These are phyloP conservation scores for Phataginus tetradactyla DNA, from an alignment of 2,797 vertebrate species.

Conservation along the genomic window DNA sequence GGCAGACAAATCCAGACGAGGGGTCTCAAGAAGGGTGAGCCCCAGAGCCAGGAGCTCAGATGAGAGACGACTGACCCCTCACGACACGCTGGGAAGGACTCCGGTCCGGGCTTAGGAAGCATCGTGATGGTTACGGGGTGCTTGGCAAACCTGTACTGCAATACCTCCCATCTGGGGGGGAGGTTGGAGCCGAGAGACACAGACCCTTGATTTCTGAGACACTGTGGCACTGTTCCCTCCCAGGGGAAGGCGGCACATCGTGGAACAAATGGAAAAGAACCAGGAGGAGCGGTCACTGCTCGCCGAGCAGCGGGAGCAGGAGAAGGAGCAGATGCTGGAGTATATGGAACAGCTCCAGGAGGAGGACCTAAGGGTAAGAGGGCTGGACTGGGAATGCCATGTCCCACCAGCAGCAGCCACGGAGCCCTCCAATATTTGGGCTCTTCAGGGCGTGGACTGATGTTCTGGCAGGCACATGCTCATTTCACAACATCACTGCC, in stretches of 20 bases:
- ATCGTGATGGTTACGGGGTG: not conserved
- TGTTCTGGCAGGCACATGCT: not conserved
- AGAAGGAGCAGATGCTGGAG: constrained; percentile 87
- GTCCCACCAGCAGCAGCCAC: not conserved
- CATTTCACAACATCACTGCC: not conserved
- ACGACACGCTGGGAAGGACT: not conserved
- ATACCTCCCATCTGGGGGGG: not conserved
- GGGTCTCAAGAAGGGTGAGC: not conserved
- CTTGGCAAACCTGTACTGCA: not conserved
- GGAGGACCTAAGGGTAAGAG: constrained; percentile 90
- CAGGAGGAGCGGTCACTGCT: constrained; percentile 86
- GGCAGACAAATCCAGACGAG: not conserved
- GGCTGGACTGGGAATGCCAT: not conserved
- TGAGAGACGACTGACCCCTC: not conserved
- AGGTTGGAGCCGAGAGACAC: not conserved
- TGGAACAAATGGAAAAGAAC: constrained; percentile 90
- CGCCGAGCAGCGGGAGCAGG: constrained; percentile 88
- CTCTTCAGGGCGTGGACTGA: not conserved
- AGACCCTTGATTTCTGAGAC: not conserved
- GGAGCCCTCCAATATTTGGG: not conserved
- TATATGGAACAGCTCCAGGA: constrained; percentile 88
- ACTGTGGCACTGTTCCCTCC: not conserved
- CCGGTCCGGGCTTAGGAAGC: not conserved
- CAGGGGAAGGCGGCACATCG: constrained; percentile 90
- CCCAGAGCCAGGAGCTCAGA: not conserved